phyloP scores from a whole-genome alignment of 2,113 vertebrate genomes.

The Aegypius monachus region DNA sequence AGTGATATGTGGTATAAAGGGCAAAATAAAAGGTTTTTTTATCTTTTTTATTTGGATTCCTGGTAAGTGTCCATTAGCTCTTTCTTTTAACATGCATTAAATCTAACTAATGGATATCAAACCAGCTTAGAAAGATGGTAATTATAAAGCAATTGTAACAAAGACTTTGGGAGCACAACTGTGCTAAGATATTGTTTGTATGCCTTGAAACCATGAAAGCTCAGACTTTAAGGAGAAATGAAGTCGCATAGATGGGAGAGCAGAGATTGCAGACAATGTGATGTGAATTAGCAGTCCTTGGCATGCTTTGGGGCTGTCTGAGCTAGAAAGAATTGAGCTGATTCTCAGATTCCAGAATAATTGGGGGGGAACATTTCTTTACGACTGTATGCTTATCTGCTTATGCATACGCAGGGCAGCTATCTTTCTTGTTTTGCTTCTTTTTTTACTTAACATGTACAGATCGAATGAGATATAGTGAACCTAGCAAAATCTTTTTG shows the following conservation, averaged over 20 bases:
- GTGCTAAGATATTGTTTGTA: neutral
- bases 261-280: neutral
- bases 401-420: neutral
- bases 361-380: neutral
- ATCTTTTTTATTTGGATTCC: neutral
- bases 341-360: neutral
- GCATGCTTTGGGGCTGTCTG: neutral
- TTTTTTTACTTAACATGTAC: neutral
- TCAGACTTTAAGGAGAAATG: neutral
- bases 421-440: neutral
- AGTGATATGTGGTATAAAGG: neutral
- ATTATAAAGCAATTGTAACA: constrained; percentile 32
- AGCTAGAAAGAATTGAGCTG: neutral
- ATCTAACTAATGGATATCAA: constrained; percentile 59
- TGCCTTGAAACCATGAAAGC: neutral
- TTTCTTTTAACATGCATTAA: constrained; percentile 51
- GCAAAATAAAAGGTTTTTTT: neutral
- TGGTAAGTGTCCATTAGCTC: constrained; percentile 54
- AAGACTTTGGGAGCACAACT: constrained; percentile 1
- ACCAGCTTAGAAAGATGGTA: constrained; percentile 48
- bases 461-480: neutral
- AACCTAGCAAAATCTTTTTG: neutral
- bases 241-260: neutral
- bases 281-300: neutral
- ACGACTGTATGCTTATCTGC: neutral